phyloP scores from a whole-genome alignment of 2,113 vertebrate species.

The Mirza zaza region DNA sequence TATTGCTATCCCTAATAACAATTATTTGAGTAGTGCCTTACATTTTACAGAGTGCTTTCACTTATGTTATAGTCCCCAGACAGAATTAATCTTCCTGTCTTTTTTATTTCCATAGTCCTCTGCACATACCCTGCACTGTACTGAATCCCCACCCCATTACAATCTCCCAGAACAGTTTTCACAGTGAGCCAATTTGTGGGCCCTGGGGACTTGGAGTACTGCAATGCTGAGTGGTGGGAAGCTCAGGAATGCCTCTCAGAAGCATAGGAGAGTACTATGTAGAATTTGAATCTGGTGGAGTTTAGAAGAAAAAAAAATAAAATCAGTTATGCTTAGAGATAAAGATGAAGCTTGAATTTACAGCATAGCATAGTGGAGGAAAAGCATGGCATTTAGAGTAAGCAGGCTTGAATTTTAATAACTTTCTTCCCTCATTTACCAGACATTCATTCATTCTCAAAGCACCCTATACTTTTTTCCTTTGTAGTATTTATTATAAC shows the following conservation, averaged over 20 bases:
- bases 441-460: slow-evolving; percentile 45
- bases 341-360: slow-evolving; percentile 28
- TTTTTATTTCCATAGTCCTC: neutral
- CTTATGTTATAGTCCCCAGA: neutral
- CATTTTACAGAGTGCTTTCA: neutral
- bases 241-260: neutral
- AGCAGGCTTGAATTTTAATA: slow-evolving; percentile 43
- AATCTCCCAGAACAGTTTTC: neutral
- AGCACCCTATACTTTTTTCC: neutral
- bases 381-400: neutral
- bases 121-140: neutral
- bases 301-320: slow-evolving; percentile 27
- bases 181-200: neutral
- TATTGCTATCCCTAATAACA: neutral
- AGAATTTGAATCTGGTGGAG: slow-evolving; percentile 11
- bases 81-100: neutral
- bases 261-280: neutral
- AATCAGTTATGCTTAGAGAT: slow-evolving; percentile 45
- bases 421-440: neutral
- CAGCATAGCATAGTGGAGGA: neutral
- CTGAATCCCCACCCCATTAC: neutral
- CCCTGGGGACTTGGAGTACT: neutral
- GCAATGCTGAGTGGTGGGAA: neutral
- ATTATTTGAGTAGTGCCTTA: neutral
- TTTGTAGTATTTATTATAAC: neutral